These are phyloP conservation scores for Tholera decimalis DNA, from an alignment of 2,888 invertebrate genomes.

Conservation along the genomic window DNA sequence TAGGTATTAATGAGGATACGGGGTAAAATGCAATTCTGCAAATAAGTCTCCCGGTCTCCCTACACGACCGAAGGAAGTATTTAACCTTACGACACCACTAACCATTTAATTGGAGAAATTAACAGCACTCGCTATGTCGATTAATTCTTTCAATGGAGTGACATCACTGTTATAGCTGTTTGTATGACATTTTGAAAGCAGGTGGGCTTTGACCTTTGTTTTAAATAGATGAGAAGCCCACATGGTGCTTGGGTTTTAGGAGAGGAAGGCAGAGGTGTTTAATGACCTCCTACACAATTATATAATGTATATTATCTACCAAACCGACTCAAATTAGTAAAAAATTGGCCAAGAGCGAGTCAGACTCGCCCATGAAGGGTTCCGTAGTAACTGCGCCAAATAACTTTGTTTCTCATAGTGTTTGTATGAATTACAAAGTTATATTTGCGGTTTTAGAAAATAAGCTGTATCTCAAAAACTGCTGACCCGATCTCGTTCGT, in stretches of 20 bases:
- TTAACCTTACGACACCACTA: constrained; percentile 59
- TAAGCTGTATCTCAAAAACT: too few species aligned
- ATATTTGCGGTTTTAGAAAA: too few species aligned
- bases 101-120: constrained; percentile 64
- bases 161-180: constrained; percentile 38
- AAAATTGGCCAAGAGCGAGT: too few species aligned
- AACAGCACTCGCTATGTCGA: constrained; percentile 38
- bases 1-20: too few species aligned
- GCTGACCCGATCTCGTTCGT: too few species aligned
- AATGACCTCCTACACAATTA: not conserved
- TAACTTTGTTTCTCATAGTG: too few species aligned
- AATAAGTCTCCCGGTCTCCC: not conserved
- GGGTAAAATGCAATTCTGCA: not conserved
- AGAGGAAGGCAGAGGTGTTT: not conserved
- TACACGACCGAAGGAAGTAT: constrained; percentile 46
- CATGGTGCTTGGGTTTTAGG: not conserved
- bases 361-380: too few species aligned
- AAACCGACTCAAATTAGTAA: too few species aligned
- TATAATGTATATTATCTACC: not conserved
- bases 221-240: constrained; percentile 5
- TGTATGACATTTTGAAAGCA: constrained; percentile 38
- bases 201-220: constrained; percentile 29
- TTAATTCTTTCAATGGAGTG: constrained; percentile 29
- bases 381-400: too few species aligned
- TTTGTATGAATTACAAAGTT: too few species aligned